phyloP scores from a whole-genome alignment of 2,888 invertebrate species.

The Sabatieria punctata region DNA sequence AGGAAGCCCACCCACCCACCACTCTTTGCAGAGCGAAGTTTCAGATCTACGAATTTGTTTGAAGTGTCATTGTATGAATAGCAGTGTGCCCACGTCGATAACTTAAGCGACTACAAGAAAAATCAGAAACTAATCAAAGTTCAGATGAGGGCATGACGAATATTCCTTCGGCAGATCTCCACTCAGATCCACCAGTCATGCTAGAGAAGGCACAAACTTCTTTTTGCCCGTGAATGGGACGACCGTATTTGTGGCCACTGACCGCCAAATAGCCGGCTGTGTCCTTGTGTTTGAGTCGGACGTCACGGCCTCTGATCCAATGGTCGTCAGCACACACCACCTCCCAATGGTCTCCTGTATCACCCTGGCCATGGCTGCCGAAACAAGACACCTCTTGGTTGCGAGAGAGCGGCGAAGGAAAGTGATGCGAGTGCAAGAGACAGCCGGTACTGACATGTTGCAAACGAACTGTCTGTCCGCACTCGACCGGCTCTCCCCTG shows the following conservation, averaged over 20 bases:
- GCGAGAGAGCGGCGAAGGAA: conserved; percentile 78
- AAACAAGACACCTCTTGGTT: conserved; percentile 82
- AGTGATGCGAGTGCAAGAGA: conserved; percentile 89
- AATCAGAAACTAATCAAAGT: no score
- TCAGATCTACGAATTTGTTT: no score
- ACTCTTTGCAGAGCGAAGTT: conserved; percentile 40
- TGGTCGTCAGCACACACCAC: conserved; percentile 44
- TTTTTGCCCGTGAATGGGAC: conserved; percentile 87
- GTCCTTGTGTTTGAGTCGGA: conserved; percentile 72
- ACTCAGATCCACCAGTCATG: conserved; percentile 59
- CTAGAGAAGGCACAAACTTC: conserved; percentile 68
- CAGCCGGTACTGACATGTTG: conserved; percentile 75
- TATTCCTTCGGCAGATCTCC: conserved; percentile 83
- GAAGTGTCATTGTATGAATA: no score
- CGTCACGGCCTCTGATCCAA: conserved; percentile 65
- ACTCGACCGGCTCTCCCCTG: conserved; percentile 61
- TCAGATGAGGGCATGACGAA: conserved; percentile 77
- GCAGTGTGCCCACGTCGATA: no score
- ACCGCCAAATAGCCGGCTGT: conserved; percentile 58
- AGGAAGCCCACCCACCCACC: neutral
- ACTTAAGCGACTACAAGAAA: no score
- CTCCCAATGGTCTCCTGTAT: conserved; percentile 44
- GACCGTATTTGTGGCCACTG: conserved; percentile 76
- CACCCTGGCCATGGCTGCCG: conserved; percentile 46
- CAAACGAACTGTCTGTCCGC: conserved; percentile 64